phyloP scores from a whole-genome alignment of 2,113 vertebrate genomes.

The Guaruba guarouba region DNA sequence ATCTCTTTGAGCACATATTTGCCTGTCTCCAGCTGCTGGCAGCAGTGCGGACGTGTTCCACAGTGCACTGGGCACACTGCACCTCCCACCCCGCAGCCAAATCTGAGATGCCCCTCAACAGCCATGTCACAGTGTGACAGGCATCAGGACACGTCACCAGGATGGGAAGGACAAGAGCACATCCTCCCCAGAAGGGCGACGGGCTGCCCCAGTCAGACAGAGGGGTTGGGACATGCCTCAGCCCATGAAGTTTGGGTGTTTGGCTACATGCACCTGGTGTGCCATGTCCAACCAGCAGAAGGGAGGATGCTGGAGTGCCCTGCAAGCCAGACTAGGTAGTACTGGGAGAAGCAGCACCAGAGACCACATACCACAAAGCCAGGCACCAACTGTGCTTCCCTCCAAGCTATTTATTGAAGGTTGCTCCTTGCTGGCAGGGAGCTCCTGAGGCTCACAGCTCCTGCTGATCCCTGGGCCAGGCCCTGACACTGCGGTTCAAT shows the following conservation, averaged over 20 bases:
- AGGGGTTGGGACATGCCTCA: not conserved
- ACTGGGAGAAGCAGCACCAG: rapidly evolving
- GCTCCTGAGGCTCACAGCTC: not conserved
- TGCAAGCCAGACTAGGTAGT: rapidly evolving
- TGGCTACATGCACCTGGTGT: rapidly evolving
- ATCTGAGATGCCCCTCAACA: conserved; percentile 66
- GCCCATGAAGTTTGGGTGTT: rapidly evolving
- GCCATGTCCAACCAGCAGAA: rapidly evolving
- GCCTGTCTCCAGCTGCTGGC: conserved; percentile 86
- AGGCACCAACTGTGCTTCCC: not conserved
- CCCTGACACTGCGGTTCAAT: not conserved
- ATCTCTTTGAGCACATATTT: conserved; percentile 94
- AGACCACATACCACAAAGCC: not conserved
- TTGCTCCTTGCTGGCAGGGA: not conserved
- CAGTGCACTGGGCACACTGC: conserved; percentile 82
- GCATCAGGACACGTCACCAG: rapidly evolving
- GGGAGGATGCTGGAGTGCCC: not conserved
- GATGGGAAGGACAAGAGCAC: rapidly evolving
- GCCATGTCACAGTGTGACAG: rapidly evolving
- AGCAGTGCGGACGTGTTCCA: conserved; percentile 85
- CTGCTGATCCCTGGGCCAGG: not conserved
- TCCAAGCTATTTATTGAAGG: conserved; percentile 1
- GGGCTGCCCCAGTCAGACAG: not conserved
- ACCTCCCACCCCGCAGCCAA: conserved; percentile 87
- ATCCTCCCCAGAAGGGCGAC: rapidly evolving